Conservation (phyloP, 2,113 vertebrate species). For the Zosterops pallidus region DNA sequence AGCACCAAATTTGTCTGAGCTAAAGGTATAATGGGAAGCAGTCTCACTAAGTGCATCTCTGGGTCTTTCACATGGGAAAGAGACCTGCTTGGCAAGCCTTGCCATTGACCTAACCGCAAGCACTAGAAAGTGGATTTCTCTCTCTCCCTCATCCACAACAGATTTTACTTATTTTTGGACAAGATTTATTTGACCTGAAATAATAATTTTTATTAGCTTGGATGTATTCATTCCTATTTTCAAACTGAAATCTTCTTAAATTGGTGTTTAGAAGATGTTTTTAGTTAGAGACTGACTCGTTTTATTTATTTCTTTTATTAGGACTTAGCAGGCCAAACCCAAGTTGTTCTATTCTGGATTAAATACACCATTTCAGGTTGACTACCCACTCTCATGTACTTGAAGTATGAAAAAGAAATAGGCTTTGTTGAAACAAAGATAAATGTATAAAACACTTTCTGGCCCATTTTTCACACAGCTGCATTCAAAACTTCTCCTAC, state of each 20-base stretch:
- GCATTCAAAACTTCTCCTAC: constrained; percentile 23
- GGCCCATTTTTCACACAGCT: constrained; percentile 57
- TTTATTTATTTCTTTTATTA: constrained; percentile 50
- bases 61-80: not conserved
- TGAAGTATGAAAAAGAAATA: constrained; percentile 29
- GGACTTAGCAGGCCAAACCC: constrained; percentile 9
- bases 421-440: constrained; percentile 43
- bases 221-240: not conserved
- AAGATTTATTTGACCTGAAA: not conserved
- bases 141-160: not conserved
- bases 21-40: not conserved
- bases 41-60: not conserved
- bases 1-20: not conserved
- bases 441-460: constrained; percentile 48
- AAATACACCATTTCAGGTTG: constrained; percentile 55
- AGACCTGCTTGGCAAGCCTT: not conserved
- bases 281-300: constrained; percentile 6
- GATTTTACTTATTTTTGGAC: not conserved
- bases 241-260: not conserved
- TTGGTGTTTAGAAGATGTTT: constrained; percentile 38
- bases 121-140: not conserved
- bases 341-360: constrained; percentile 43
- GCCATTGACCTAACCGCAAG: not conserved
- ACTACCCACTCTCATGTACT: not conserved
- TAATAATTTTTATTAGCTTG: not conserved